These are phyloP conservation scores for Leptinotarsa undecemlineata DNA, from an alignment of 1,140 invertebrate species.

Conservation along the genomic window DNA sequence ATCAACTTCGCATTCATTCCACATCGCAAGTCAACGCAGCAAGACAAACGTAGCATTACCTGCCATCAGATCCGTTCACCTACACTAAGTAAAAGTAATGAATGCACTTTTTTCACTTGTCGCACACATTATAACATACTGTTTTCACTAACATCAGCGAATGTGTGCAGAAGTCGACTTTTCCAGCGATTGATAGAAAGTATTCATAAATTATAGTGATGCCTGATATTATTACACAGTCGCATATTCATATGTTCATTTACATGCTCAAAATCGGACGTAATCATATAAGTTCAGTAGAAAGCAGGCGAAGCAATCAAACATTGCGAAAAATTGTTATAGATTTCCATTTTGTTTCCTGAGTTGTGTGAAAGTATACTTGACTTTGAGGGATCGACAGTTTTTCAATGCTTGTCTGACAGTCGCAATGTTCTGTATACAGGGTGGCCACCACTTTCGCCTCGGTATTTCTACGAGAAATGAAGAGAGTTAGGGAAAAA, in stretches of 20 bases:
- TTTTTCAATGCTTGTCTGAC: too few relatives aligned
- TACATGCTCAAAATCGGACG: background rate
- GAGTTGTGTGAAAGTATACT: too few relatives aligned
- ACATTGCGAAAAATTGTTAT: too few relatives aligned
- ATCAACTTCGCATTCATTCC: background rate
- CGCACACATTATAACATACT: background rate
- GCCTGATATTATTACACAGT: background rate
- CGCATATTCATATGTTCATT: background rate
- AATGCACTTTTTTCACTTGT: conserved; percentile 2
- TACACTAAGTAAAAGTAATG: conserved; percentile 5
- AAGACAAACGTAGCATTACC: background rate
- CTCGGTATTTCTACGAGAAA: too few relatives aligned
- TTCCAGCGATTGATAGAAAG: background rate
- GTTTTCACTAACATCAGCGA: background rate
- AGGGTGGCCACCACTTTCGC: too few relatives aligned
- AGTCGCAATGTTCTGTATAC: too few relatives aligned
- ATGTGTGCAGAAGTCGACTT: background rate
- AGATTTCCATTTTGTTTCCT: too few relatives aligned
- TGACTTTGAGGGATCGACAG: too few relatives aligned
- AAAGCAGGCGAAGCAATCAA: background rate
- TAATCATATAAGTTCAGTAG: background rate
- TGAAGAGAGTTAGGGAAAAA: too few relatives aligned
- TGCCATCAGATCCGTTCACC: background rate
- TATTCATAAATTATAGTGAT: background rate
- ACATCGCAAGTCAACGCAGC: background rate